A percentile compares a stretch with the other conserved stretches of the same genome.
phyloP scores from a whole-genome alignment of 2,113 vertebrate genomes.

The Dipodomys merriami region DNA sequence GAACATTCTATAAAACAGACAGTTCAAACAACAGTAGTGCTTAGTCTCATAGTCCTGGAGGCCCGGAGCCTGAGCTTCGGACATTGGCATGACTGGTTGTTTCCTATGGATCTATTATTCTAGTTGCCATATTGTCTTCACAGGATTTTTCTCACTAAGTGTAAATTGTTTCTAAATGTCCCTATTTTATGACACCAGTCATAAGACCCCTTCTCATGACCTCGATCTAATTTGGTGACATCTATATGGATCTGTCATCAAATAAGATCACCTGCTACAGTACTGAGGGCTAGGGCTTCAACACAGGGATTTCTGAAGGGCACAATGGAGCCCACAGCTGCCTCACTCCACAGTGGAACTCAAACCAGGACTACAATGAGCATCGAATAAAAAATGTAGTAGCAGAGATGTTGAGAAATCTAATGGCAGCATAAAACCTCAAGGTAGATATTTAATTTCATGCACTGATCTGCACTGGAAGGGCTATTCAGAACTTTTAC shows the following conservation, averaged over 20 bases:
- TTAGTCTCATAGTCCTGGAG: neutral
- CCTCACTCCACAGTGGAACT: neutral
- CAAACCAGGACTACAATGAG: neutral
- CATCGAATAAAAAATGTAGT: neutral
- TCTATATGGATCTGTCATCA: neutral
- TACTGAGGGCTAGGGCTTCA: neutral
- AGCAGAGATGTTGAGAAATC: neutral
- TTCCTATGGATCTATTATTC: neutral
- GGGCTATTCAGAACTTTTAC: neutral
- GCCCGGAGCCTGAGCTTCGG: too few relatives aligned
- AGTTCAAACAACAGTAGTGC: too few relatives aligned
- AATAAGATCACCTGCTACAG: neutral
- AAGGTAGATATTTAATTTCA: neutral
- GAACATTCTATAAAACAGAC: too few relatives aligned
- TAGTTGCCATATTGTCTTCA: neutral
- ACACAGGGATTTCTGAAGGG: neutral
- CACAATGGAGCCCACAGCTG: neutral
- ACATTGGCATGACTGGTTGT: too few relatives aligned
- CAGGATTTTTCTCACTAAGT: too few relatives aligned
- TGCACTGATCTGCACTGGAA: neutral
- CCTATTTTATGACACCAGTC: neutral
- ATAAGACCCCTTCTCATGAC: neutral
- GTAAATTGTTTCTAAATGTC: too few relatives aligned
- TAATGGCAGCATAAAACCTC: neutral
- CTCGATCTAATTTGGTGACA: neutral